Evolutionary conservation across 1,140 invertebrate genomes (phyloP), one percentile per base, ranked within the genome.

Genomic region (Lerema accius): DNA sequence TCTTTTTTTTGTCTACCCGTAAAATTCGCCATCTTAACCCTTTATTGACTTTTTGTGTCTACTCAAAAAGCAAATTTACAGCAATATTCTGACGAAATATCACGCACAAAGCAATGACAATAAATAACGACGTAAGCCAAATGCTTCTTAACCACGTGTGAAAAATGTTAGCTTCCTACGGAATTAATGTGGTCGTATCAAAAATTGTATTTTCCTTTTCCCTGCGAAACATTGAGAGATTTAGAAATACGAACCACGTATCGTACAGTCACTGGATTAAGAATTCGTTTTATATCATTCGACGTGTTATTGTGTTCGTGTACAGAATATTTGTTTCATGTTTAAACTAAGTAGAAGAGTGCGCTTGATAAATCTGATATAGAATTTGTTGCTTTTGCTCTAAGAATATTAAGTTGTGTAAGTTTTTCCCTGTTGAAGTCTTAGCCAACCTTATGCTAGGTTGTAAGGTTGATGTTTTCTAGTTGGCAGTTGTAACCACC

Each of bases 171-270:
- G 35, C 35, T 1, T 11, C 35, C 1, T 7, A 37, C n/a, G 1
- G 35, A 37, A 37, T 37, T 37, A 37, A 37, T 37, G 35, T 2
- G 35, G 35, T 37, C 35, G 35, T 37, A 37, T 37, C 35, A 37
- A 37, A 37, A 11, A 9, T 32, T 32, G 28, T 32, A 32, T 11
- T 11, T 37, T 37, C n/a, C 35, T 37, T 37, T 32, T 7, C 35
- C 1, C 1, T 11, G n/a, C n/a, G 35, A 37, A 11, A 37, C 10
- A 37, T 37, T 3, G 0, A 0, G 1, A 1, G n/a, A 2, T 37
- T 37, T 37, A 11, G 35, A 11, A 11, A 37, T 37, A 37, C 35
- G 35, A 37, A 37, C 35, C 35, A 37, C 35, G 35, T 37, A 37
- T 37, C 10, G 35, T 3, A 37, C n/a, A 11, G 10, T 37, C 35